Percentiles rank a stretch among this genome's conserved stretches.
These are phyloP conservation scores for Aptenodytes patagonicus DNA, from an alignment of 2,113 vertebrate species.

Conservation along the genomic window DNA sequence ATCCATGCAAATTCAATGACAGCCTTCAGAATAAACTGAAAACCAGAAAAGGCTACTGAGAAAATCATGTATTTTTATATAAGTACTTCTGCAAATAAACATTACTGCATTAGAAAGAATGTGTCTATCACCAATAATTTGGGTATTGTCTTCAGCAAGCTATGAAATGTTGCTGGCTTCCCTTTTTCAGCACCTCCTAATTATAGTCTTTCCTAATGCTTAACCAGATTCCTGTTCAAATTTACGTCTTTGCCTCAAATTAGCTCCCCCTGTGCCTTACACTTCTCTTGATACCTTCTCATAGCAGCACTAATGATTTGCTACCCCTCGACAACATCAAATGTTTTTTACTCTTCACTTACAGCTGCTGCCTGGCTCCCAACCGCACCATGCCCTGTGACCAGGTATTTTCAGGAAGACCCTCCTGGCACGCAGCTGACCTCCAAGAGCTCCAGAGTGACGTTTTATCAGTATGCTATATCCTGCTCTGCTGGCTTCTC, in stretches of 20 bases:
- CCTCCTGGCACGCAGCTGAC: fast-evolving
- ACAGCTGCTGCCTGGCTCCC: background rate
- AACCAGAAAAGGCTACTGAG: background rate
- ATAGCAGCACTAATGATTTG: background rate
- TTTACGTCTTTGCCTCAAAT: background rate
- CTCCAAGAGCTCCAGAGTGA: fast-evolving
- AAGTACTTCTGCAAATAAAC: background rate
- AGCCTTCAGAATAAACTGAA: background rate
- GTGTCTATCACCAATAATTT: background rate
- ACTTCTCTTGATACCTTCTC: background rate
- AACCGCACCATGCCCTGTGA: background rate
- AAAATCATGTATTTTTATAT: background rate
- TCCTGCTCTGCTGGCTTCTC: background rate
- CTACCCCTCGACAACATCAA: background rate
- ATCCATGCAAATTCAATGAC: constrained; percentile 65
- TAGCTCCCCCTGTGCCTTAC: background rate
- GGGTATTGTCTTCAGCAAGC: background rate
- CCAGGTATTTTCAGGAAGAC: background rate
- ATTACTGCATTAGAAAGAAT: background rate
- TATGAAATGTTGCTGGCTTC: background rate
- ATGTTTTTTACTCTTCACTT: background rate
- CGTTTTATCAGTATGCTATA: fast-evolving
- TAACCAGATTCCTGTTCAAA: background rate
- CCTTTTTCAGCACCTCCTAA: background rate
- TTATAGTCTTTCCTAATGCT: background rate